A percentile compares a stretch with the other conserved stretches of the same genome.
Evolutionary conservation across 2,113 vertebrate genomes (phyloP).

Genomic region (Pterocles orientalis): DNA sequence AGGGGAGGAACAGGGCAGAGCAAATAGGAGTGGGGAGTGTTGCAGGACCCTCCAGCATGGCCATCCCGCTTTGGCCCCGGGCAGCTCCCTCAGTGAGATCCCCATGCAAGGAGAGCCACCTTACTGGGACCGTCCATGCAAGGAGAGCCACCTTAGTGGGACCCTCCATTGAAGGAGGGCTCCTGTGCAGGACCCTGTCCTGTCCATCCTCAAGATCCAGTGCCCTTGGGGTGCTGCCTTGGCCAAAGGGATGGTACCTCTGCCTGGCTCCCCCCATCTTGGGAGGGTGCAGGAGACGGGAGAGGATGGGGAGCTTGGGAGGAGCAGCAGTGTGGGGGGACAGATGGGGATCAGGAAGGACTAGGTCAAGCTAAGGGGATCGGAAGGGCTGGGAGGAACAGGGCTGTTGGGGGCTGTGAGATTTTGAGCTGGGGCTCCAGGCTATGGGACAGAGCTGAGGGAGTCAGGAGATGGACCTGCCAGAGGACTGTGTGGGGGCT

Average conservation of each 20-base stretch:
- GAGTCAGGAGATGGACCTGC: background rate
- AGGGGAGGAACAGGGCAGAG: background rate
- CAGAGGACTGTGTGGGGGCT: background rate
- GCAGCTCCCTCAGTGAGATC: background rate
- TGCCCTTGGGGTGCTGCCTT: background rate
- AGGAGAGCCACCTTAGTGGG: background rate
- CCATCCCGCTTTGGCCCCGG: fast-evolving
- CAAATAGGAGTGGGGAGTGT: no score
- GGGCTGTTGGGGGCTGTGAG: background rate
- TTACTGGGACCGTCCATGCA: background rate
- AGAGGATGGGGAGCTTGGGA: background rate
- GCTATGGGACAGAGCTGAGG: fast-evolving
- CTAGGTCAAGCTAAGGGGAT: background rate
- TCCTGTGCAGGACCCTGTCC: background rate
- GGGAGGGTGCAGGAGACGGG: background rate
- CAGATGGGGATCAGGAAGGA: background rate
- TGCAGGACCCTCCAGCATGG: background rate
- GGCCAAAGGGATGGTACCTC: background rate
- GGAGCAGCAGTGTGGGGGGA: background rate
- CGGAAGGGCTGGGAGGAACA: background rate
- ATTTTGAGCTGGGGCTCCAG: background rate
- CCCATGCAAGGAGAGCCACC: no score
- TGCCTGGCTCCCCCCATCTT: background rate
- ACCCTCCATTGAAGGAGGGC: background rate
- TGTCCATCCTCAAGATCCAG: background rate